These are phyloP conservation scores for Ennomos fuscantarius DNA, from an alignment of 2,888 invertebrate species.

Conservation along the genomic window DNA sequence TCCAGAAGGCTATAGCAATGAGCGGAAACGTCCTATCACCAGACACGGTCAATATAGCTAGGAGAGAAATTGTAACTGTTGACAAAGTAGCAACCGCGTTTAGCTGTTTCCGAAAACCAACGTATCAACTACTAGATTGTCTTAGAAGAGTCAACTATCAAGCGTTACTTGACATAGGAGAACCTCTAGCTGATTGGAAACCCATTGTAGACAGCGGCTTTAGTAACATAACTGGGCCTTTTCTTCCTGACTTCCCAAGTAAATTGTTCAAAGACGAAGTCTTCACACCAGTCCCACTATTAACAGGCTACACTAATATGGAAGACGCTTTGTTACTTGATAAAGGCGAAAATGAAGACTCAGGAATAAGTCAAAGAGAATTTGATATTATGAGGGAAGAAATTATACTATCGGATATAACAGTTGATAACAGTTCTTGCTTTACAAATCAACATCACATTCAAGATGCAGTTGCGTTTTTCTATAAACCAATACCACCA, in stretches of 20 bases:
- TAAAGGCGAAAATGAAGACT: constrained; percentile 83
- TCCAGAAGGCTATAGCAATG: constrained; percentile 92
- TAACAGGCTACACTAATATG: constrained; percentile 93
- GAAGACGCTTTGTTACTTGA: constrained; percentile 90
- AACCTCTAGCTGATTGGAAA: constrained; percentile 88
- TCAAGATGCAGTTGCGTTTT: constrained; percentile 90
- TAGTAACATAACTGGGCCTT: constrained; percentile 87
- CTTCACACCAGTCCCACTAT: constrained; percentile 88
- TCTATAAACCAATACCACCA: constrained; percentile 89
- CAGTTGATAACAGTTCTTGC: constrained; percentile 83
- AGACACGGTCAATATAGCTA: constrained; percentile 86
- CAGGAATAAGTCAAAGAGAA: constrained; percentile 85
- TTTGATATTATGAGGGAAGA: constrained; percentile 88
- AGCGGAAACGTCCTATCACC: constrained; percentile 90
- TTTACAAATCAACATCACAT: constrained; percentile 88
- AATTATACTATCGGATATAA: constrained; percentile 86
- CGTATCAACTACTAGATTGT: constrained; percentile 88
- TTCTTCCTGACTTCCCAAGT: constrained; percentile 88
- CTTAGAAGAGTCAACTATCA: constrained; percentile 86
- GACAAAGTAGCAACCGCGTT: constrained; percentile 88
- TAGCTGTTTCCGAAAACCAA: constrained; percentile 88
- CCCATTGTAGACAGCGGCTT: constrained; percentile 90
- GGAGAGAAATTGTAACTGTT: constrained; percentile 86
- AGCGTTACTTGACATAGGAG: constrained; percentile 86
- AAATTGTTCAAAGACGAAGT: constrained; percentile 86